Base-by-base conservation (phyloP, 2,797 vertebrate genomes). In the Cirrhinus mrigala region DNA sequence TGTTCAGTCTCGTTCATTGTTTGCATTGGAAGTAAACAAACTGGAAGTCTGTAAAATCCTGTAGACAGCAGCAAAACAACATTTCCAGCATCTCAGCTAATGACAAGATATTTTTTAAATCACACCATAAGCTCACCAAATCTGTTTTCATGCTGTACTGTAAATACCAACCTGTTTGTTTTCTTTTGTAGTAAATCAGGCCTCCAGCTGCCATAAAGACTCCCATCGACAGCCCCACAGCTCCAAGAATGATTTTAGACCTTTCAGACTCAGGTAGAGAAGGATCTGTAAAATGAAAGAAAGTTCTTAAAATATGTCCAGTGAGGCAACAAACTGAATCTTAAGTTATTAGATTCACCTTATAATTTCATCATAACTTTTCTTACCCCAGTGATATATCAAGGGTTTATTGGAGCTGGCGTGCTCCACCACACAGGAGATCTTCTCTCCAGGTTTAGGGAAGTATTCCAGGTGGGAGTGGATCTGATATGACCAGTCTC, bases 401-500 rank as follows among this genome's bases (percentile, higher is more conserved):
- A 85, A 76, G 2, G 91, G 93, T 52, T 82, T 0, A 10, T 4
- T 15, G 22, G 91, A 88, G 58, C 1, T 87, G 87, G 54, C n/a
- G 0, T 96, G 95, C 71, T 95, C 88, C 75, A 96, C 95, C 83
- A 83, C 87, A 20, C 95, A 96, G 52, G 87, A 89, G 80, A 96
- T 93, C 68, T 80, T 92, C 60, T 96, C 94, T 83, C 92, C 91
- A 60, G 58, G 9, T 88, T 3, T 87, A 22, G 95, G 94, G 9
- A 89, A 91, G 18, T 90, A 90, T 68, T 94, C 92, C 89, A 96
- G 90, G n/a, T n/a, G 6, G 8, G 94, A 93, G 79, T 94, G 83
- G 0, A 91, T 90, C 91, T 96, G 95, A 76, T 96, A 94, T 0
- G 93, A 92, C 94, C 95, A 96, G 79, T 95, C 93, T 44, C 94